Base-by-base conservation (phyloP, 1,140 invertebrate genomes). In the Diprion similis region DNA sequence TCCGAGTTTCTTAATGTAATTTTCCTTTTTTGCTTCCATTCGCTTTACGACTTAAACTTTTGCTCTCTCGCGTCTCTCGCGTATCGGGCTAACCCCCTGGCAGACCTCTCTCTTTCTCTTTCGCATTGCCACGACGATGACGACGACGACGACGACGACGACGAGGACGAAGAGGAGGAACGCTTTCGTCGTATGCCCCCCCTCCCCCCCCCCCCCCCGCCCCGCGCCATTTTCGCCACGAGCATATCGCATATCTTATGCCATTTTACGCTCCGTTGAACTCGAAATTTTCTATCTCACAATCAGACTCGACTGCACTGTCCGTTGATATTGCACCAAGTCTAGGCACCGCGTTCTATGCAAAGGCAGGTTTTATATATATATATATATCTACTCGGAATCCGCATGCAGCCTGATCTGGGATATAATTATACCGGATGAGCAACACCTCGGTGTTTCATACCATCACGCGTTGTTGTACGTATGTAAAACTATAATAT, bases 1-100 rank as follows among this genome's bases (percentile, higher is more conserved):
- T 81, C 78, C 81, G 81, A 85, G 81, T 87, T 85, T 86, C 82
- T 84, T 85, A 85, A 85, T 86, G 83, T 86, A 86, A 86, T 87
- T 86, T 84, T 85, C 78, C 81, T 84, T 86, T 84, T 85, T 84
- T 83, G 78, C 82, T 79, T 86, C 81, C 81, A 82, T 81, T 85
- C 83, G 79, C 78, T 86, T 87, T 87, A 87, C 83, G 85, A 86
- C 78, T 82, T 71, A 85, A 86, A 86, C 80, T 86, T 84, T 85
- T 81, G 78, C 82, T 79, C 77, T 78, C 79, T 73, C 77, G 70
- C 74, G 10, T 9, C 7, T 8, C 65, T 73, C 13, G n/a, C 46
- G 19, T 11, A 10, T 17, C n/a, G 19, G 45, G 46, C 71, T 73
- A 71, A 65, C 75, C 74, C 72, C 71, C 67, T 76, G 59, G 48